Conservation (phyloP, 2,888 invertebrate genomes). For the Leptothorax acervorum region DNA sequence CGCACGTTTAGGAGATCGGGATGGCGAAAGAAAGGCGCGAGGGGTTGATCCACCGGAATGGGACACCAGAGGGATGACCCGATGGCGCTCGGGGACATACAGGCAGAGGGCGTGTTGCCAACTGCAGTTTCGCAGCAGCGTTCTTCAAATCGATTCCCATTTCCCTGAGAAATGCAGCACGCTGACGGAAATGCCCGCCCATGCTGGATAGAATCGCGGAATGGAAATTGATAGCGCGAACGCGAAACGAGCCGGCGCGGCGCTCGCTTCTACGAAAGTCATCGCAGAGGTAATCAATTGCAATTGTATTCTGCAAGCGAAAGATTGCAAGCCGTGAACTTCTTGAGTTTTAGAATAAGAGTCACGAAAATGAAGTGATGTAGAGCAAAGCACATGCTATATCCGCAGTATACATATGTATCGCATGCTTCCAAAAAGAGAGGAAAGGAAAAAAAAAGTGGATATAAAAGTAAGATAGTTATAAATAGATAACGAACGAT, state of each 20-base stretch:
- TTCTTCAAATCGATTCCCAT: conserved; percentile 81
- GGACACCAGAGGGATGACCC: conserved; percentile 71
- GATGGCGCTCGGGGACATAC: conserved; percentile 66
- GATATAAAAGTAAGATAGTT: not conserved
- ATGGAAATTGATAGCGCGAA: conserved; percentile 70
- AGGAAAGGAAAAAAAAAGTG: not conserved
- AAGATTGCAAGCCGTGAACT: conserved; percentile 29
- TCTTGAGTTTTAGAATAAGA: conserved; percentile 28
- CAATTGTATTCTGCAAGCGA: conserved; percentile 40
- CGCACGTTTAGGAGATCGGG: conserved; percentile 29
- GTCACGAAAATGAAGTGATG: not conserved
- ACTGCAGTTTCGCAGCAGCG: conserved; percentile 78
- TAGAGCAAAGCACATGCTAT: not conserved
- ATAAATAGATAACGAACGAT: not conserved
- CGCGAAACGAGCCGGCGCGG: conserved; percentile 51
- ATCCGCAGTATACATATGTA: not conserved
- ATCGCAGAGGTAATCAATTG: conserved; percentile 57
- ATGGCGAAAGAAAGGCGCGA: conserved; percentile 59
- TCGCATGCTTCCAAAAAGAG: not conserved
- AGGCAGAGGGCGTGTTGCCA: conserved; percentile 81
- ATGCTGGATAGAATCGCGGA: conserved; percentile 63
- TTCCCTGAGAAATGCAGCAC: conserved; percentile 78
- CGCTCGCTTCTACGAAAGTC: conserved; percentile 45
- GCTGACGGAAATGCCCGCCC: conserved; percentile 60
- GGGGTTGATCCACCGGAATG: conserved; percentile 58